Base-by-base conservation (phyloP, 2,888 invertebrate species). In the Phortica okadai region DNA sequence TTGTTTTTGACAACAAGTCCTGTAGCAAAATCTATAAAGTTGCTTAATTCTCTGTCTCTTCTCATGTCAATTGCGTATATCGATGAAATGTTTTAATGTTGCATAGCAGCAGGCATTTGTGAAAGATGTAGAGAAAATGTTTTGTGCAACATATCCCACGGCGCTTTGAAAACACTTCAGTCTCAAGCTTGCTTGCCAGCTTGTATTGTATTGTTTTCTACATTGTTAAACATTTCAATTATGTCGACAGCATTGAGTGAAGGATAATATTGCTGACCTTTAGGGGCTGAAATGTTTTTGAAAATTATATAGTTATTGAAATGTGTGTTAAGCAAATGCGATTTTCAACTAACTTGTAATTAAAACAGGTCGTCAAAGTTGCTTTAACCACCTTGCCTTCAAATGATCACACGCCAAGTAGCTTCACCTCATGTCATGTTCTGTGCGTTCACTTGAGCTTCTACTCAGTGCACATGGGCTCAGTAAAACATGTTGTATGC, bases 1-100 rank as follows among this genome's bases (percentile, higher is more conserved):
- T 78, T 78, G 79, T 73, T 82, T 70, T 74, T 76, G 74, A 42
- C 74, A 42, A n/a, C 42, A 62, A 62, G 41, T 69, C 67, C 16
- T 69, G 74, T 74, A 74, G 72, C 66, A 41, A 41, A 76, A 72
- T 56, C 70, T 33, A 72, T 72, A 50, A 50, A 50, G 10, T 50
- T 50, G 50, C 14, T 50, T 14, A 50, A 14, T 21, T 62, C 10
- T 16, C 62, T 25, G 25, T 54, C 33, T 10, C 56, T 56, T 0
- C 56, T 62, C 8, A 10, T 62, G 62, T 62, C 62, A 62, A 62
- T 50, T 62, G 62, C 33, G 62, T 14, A 62, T 62, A 62, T 59
- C 59, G 16, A 59, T 59, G 21, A n/a, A 59, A 59, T 25, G 25
- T 25, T 25, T 25, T 25, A 8, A 50, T 50, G 50, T 50, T 50